phyloP scores from a whole-genome alignment of 2,113 vertebrate species.

The Tachysurus fulvidraco region DNA sequence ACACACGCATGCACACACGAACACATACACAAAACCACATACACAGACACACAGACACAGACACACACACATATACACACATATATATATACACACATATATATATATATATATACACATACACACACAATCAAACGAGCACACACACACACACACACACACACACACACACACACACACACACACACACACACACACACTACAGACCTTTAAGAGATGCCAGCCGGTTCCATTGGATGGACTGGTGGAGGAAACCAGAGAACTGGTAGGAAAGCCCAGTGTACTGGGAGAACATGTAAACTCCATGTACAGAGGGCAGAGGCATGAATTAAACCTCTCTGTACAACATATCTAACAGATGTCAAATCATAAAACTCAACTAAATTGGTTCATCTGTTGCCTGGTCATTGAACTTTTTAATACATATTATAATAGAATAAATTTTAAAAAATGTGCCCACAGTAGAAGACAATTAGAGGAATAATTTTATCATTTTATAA shows the following conservation, averaged over 20 bases:
- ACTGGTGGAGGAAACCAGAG: no score
- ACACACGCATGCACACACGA: background rate
- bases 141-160: no score
- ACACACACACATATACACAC: no score
- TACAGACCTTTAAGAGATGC: no score
- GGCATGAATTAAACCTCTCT: background rate
- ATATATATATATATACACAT: no score
- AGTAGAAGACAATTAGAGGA: background rate
- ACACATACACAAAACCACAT: no score
- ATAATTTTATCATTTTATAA: background rate
- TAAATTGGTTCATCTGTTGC: background rate
- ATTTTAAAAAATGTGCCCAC: background rate
- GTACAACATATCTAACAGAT: background rate
- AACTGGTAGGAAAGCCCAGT: no score
- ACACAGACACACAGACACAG: background rate
- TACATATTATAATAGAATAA: background rate
- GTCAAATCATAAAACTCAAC: background rate
- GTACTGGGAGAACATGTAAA: background rate
- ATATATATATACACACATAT: no score
- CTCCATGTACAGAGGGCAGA: background rate
- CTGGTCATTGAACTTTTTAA: background rate
- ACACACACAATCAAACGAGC: no score
- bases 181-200: background rate
- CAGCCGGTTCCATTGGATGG: no score
- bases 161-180: background rate